phyloP scores from a whole-genome alignment of 2,888 invertebrate genomes.

The Apotomis turbidana region DNA sequence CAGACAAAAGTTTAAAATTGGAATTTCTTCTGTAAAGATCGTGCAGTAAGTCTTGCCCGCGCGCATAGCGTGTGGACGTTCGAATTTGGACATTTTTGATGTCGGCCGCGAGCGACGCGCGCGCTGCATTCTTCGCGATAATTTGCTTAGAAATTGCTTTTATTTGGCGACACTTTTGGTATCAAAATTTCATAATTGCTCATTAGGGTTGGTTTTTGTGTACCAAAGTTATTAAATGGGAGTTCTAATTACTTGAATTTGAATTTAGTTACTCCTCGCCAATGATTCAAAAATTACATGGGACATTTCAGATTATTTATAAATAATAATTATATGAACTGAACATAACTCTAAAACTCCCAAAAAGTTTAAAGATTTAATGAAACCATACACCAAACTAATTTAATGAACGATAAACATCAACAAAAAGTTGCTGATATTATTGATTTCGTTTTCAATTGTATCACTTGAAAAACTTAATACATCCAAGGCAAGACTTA shows the following conservation, averaged over 20 bases:
- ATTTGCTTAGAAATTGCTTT: slow-evolving; percentile 62
- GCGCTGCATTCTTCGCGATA: slow-evolving; percentile 61
- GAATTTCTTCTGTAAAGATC: slow-evolving; percentile 43
- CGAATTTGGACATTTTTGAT: slow-evolving; percentile 54
- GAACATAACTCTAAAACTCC: no score
- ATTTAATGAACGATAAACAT: no score
- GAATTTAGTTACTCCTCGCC: neutral
- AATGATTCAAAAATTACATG: neutral
- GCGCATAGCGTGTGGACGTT: slow-evolving; percentile 59
- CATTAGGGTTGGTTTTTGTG: slow-evolving; percentile 13
- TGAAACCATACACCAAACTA: no score
- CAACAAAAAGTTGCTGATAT: no score
- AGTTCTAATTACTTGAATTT: slow-evolving; percentile 2
- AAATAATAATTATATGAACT: no score
- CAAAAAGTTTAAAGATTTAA: no score
- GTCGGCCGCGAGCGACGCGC: slow-evolving; percentile 55
- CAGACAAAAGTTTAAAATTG: slow-evolving; percentile 40
- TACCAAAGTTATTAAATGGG: slow-evolving; percentile 4
- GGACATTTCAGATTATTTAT: no score
- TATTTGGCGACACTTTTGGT: slow-evolving; percentile 48
- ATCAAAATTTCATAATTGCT: slow-evolving; percentile 41
- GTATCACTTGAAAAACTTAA: no score
- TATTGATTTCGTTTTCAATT: no score
- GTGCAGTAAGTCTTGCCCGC: slow-evolving; percentile 59
- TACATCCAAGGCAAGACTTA: no score